phyloP scores from a whole-genome alignment of 2,888 invertebrate genomes.

The Euplexia lucipara region DNA sequence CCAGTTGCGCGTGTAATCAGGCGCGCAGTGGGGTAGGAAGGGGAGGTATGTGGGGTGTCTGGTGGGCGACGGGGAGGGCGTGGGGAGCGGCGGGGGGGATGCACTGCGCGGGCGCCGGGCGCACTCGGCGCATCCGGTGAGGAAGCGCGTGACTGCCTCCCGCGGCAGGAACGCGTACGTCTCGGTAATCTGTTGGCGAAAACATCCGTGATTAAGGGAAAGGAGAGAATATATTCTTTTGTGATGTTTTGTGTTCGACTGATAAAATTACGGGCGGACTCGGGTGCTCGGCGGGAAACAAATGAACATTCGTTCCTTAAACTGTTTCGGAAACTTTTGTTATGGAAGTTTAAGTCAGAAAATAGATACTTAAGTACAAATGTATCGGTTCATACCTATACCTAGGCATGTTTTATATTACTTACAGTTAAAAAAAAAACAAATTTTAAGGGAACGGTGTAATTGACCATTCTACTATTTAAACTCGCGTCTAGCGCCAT shows the following conservation, averaged over 20 bases:
- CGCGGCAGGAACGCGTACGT: slow-evolving; percentile 98
- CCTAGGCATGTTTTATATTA: too few species aligned
- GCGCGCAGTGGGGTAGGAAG: slow-evolving; percentile 84
- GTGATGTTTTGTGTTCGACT: slow-evolving; percentile 54
- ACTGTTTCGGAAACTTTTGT: slow-evolving; percentile 1
- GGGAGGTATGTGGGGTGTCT: slow-evolving; percentile 85
- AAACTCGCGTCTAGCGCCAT: slow-evolving; percentile 28
- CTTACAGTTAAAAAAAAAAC: too few species aligned
- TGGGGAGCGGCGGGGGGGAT: slow-evolving; percentile 91
- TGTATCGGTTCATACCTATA: too few species aligned
- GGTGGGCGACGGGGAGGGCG: slow-evolving; percentile 88
- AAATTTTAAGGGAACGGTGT: too few species aligned
- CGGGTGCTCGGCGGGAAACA: slow-evolving; percentile 8
- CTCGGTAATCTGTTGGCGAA: slow-evolving; percentile 96
- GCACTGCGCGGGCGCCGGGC: slow-evolving; percentile 94
- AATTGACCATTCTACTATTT: too few species aligned
- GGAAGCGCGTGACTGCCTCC: slow-evolving; percentile 98
- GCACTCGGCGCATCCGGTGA: slow-evolving; percentile 98
- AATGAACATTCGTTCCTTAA: slow-evolving; percentile 17
- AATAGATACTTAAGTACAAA: background rate
- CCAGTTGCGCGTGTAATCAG: slow-evolving; percentile 89
- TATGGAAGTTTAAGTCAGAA: background rate
- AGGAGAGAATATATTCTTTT: slow-evolving; percentile 57
- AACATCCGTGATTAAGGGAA: slow-evolving; percentile 72
- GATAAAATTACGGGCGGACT: slow-evolving; percentile 45